A percentile compares a stretch with the other conserved stretches of the same genome.
Evolutionary conservation across 2,113 vertebrate genomes (phyloP).

Genomic region (Amphilophus citrinellus): DNA sequence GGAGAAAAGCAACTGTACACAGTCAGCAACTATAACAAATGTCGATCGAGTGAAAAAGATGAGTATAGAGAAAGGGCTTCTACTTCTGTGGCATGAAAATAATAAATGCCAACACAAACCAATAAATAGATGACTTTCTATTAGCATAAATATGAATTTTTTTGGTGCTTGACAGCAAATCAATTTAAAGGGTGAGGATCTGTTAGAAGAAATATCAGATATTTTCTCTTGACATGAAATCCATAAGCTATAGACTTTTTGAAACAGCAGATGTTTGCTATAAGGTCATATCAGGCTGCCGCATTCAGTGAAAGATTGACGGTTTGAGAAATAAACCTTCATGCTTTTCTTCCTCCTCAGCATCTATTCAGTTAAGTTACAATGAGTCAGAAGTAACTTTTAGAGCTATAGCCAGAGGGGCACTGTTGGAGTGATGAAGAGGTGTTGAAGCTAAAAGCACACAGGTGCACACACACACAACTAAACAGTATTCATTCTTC

Average conservation of each 20-base stretch:
- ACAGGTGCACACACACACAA: background rate
- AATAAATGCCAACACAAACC: conserved; percentile 75
- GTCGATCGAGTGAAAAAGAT: conserved; percentile 63
- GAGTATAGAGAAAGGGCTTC: conserved; percentile 49
- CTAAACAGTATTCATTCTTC: background rate
- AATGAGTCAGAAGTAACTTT: conserved; percentile 43
- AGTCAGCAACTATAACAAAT: conserved; percentile 72
- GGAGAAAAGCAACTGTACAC: conserved; percentile 33
- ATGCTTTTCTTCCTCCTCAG: conserved; percentile 31
- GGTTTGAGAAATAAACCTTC: conserved; percentile 47
- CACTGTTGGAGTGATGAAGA: conserved; percentile 35
- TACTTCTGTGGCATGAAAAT: conserved; percentile 55
- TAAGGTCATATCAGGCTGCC: conserved; percentile 71
- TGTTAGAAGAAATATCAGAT: conserved; percentile 76
- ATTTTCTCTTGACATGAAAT: conserved; percentile 75
- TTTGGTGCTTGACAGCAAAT: conserved; percentile 74
- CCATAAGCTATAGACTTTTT: conserved; percentile 76
- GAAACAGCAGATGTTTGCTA: conserved; percentile 67
- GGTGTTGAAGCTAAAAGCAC: conserved; percentile 5
- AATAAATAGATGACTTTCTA: conserved; percentile 74
- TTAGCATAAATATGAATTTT: conserved; percentile 74
- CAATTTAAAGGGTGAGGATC: conserved; percentile 74
- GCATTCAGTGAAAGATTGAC: conserved; percentile 47
- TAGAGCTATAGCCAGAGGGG: conserved; percentile 35
- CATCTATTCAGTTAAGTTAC: conserved; percentile 38